phyloP scores from a whole-genome alignment of 2,113 vertebrate genomes.

The Marmota flaviventris region DNA sequence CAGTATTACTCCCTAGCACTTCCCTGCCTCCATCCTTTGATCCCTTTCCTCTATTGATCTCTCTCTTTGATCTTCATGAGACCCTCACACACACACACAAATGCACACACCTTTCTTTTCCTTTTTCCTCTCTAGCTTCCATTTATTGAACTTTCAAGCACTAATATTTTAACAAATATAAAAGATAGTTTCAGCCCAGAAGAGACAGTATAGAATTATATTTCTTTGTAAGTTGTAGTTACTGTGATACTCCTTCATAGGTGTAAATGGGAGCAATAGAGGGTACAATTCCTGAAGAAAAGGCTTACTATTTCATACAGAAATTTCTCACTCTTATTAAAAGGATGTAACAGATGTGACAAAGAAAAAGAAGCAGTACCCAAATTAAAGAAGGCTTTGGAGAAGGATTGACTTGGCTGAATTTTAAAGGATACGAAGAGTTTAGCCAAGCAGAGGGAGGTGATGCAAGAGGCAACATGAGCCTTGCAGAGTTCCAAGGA shows the following conservation, averaged over 20 bases:
- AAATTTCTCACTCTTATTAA: neutral
- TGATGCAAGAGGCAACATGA: neutral
- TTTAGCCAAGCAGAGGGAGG: neutral
- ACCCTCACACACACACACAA: too few relatives aligned
- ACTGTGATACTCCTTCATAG: neutral
- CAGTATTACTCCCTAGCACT: too few relatives aligned
- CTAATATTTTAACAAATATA: conserved; percentile 10
- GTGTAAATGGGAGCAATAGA: neutral
- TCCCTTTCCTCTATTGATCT: too few relatives aligned
- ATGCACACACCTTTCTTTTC: too few relatives aligned
- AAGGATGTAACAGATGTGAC: neutral
- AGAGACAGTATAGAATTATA: neutral
- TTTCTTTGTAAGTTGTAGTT: neutral
- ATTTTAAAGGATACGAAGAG: neutral
- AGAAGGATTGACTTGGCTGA: neutral
- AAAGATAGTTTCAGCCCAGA: neutral
- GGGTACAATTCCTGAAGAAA: neutral
- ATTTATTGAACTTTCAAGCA: conserved; percentile 18
- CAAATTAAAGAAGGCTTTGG: neutral
- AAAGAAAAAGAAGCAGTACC: neutral
- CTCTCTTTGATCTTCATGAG: too few relatives aligned
- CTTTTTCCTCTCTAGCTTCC: too few relatives aligned
- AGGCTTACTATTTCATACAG: neutral
- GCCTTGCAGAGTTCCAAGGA: neutral
- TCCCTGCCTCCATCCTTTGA: too few relatives aligned